Conservation (phyloP, 2,888 invertebrate species). For the Ectobius pallidus region DNA sequence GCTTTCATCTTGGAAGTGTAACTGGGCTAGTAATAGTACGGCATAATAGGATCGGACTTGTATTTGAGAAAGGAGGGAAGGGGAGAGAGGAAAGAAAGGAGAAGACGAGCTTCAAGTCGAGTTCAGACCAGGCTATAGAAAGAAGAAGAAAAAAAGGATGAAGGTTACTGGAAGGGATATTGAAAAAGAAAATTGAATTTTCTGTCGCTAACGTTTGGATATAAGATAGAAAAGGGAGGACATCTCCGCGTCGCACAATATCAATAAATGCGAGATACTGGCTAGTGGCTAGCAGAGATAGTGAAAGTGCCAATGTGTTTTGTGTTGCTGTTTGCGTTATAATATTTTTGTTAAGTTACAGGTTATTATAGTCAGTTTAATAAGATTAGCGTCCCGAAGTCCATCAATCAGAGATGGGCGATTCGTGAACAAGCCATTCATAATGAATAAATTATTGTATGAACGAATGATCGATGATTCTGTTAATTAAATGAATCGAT, state of each 20-base stretch:
- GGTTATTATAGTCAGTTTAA: too few relatives aligned
- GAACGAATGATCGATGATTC: too few relatives aligned
- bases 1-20: too few relatives aligned
- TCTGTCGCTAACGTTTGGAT: constrained; percentile 29
- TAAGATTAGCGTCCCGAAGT: too few relatives aligned
- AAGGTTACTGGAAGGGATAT: constrained; percentile 22
- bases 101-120: constrained; percentile 3
- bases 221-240: constrained; percentile 9
- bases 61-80: not conserved
- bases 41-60: constrained; percentile 1
- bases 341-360: too few relatives aligned
- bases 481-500: too few relatives aligned
- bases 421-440: too few relatives aligned
- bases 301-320: not conserved
- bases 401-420: too few relatives aligned
- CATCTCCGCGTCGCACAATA: not conserved
- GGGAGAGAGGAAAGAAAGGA: not conserved
- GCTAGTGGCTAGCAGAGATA: constrained; percentile 11
- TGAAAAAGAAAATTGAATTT: constrained; percentile 33
- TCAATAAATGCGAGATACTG: not conserved
- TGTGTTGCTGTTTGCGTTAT: too few relatives aligned
- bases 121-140: not conserved
- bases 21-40: too few relatives aligned
- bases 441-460: too few relatives aligned
- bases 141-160: constrained; percentile 23